These are phyloP conservation scores for Mantis religiosa DNA, from an alignment of 2,888 invertebrate species.

Conservation along the genomic window DNA sequence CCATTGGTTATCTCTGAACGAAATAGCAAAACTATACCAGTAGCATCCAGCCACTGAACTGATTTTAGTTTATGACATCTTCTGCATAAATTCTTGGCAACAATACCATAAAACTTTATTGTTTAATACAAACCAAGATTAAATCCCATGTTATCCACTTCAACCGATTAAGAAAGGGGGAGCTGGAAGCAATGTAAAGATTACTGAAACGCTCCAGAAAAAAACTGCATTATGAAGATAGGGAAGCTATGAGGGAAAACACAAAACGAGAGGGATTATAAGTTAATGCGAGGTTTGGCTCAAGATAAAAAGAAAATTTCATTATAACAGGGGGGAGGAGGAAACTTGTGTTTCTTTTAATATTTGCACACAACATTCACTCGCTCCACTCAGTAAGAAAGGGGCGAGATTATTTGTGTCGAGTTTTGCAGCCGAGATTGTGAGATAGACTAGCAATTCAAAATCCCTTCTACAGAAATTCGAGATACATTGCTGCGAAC, in stretches of 20 bases:
- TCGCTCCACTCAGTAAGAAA: background rate
- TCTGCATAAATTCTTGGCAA: too few species aligned
- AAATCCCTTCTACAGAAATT: too few species aligned
- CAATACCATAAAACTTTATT: too few species aligned
- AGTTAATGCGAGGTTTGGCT: background rate
- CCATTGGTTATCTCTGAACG: too few species aligned
- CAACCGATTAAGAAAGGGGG: too few species aligned
- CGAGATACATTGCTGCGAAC: too few species aligned
- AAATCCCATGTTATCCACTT: too few species aligned
- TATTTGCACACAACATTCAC: background rate
- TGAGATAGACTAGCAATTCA: too few species aligned
- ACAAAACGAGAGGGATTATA: background rate
- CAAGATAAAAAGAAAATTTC: background rate
- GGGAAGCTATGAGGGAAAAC: background rate
- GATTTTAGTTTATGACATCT: too few species aligned
- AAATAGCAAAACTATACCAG: too few species aligned
- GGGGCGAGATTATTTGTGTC: background rate
- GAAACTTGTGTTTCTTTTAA: background rate
- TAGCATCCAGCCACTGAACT: too few species aligned
- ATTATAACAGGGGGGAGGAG: background rate
- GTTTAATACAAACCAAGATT: too few species aligned
- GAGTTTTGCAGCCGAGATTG: background rate
- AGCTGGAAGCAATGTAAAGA: background rate
- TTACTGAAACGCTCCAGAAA: background rate
- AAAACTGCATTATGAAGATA: background rate